Evolutionary conservation across 2,797 vertebrate genomes (phyloP).

Genomic region (Naso thynnoides): DNA sequence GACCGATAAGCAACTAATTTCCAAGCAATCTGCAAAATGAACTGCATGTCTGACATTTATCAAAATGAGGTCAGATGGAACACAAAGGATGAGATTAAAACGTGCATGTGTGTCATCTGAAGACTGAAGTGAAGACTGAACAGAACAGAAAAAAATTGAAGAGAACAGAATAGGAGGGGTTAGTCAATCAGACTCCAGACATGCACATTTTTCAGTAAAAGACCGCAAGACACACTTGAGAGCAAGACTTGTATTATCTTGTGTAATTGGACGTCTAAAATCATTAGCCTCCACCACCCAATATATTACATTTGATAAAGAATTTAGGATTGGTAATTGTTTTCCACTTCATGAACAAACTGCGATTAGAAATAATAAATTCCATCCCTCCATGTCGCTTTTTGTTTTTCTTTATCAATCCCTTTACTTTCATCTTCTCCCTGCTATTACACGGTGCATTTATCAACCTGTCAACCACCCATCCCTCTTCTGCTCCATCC

Average conservation of each 20-base stretch:
- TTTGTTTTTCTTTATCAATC: conserved; percentile 73
- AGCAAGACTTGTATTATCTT: conserved; percentile 72
- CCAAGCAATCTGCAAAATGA: conserved; percentile 59
- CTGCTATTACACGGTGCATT: conserved; percentile 62
- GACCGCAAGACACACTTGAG: conserved; percentile 62
- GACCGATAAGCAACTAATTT: conserved; percentile 59
- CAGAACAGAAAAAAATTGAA: conserved; percentile 1
- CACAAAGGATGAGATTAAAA: conserved; percentile 53
- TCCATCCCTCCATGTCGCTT: conserved; percentile 71
- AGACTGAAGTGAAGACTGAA: conserved; percentile 21
- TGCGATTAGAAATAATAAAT: conserved; percentile 80
- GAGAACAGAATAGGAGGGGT: conserved; percentile 21
- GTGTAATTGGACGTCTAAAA: conserved; percentile 78
- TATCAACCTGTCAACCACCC: conserved; percentile 72
- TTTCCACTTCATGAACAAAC: conserved; percentile 78
- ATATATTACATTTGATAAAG: conserved; percentile 78
- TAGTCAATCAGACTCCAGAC: conserved; percentile 49
- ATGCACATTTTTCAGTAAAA: conserved; percentile 49
- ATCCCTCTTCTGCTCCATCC: conserved; percentile 48
- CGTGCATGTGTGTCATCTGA: conserved; percentile 30
- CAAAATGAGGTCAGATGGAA: conserved; percentile 62
- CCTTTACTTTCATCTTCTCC: conserved; percentile 54
- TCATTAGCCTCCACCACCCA: conserved; percentile 74
- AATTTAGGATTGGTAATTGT: conserved; percentile 77
- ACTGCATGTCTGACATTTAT: conserved; percentile 53